Conservation (phyloP, 2,113 vertebrate species). For the Callipepla californica region DNA sequence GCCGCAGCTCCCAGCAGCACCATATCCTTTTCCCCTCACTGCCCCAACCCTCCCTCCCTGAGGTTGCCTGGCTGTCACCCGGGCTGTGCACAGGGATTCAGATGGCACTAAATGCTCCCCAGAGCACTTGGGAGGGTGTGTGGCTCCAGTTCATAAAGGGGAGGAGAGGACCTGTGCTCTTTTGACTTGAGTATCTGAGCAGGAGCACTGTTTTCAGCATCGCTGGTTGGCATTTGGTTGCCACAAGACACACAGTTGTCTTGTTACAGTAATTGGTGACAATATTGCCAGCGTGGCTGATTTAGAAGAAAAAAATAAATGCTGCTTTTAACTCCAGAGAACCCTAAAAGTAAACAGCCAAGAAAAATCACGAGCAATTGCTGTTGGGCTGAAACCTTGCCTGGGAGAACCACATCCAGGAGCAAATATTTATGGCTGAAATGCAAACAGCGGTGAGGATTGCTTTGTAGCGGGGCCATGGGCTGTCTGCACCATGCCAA, state of each 20-base stretch:
- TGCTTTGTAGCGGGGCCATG: fast-evolving
- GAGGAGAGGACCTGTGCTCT: not conserved
- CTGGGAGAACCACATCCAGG: not conserved
- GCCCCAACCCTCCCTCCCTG: not conserved
- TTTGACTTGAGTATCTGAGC: not conserved
- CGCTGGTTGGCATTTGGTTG: not conserved
- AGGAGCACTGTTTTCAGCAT: not conserved
- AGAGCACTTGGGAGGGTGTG: not conserved
- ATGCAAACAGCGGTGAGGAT: not conserved
- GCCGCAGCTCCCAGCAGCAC: constrained; percentile 21
- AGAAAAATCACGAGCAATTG: fast-evolving
- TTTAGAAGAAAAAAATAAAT: not conserved
- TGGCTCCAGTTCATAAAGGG: fast-evolving
- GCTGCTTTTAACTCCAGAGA: not conserved
- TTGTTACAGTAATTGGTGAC: not conserved
- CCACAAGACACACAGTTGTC: fast-evolving
- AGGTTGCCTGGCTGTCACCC: not conserved
- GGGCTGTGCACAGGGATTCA: not conserved
- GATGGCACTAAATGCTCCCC: not conserved
- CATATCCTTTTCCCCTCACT: constrained; percentile 51
- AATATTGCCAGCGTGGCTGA: fast-evolving
- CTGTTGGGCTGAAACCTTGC: not conserved
- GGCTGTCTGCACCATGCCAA: fast-evolving
- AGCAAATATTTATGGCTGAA: constrained; percentile 47
- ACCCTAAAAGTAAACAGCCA: not conserved